Percentiles rank a stretch among this genome's conserved stretches.
Conservation (phyloP, 2,888 invertebrate species). For the Vesta saturnalis region DNA sequence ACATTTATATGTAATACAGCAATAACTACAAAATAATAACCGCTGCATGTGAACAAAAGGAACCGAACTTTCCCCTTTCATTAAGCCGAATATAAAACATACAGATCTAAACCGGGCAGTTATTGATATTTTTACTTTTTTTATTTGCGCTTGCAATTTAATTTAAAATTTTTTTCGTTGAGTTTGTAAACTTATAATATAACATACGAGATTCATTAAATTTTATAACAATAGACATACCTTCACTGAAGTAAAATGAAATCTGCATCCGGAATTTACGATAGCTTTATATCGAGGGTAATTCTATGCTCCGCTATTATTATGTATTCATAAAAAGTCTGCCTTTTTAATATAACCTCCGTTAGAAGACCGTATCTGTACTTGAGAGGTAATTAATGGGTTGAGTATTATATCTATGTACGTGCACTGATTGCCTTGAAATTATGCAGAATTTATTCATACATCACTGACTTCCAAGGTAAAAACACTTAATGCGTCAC, state of each 20-base stretch:
- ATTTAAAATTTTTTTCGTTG: background rate
- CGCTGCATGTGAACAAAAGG: too few relatives aligned
- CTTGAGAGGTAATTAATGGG: constrained; percentile 21
- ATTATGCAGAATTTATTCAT: constrained; percentile 43
- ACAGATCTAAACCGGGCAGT: background rate
- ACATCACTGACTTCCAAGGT: constrained; percentile 40
- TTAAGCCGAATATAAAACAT: background rate
- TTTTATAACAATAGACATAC: constrained; percentile 1
- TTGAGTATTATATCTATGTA: constrained; percentile 16
- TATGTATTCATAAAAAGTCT: constrained; percentile 9
- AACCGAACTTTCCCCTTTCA: too few relatives aligned
- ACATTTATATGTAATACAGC: too few relatives aligned
- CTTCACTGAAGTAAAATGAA: constrained; percentile 5
- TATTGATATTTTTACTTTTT: background rate
- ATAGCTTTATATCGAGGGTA: constrained; percentile 11
- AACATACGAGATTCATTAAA: constrained; percentile 1
- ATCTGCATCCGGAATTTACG: constrained; percentile 13
- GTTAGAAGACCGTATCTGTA: constrained; percentile 17
- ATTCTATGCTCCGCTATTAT: constrained; percentile 15
- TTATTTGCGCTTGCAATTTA: background rate
- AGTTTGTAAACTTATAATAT: background rate
- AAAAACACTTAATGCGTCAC: constrained; percentile 33
- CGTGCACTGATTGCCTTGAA: constrained; percentile 43
- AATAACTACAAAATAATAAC: too few relatives aligned
- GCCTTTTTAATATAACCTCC: constrained; percentile 2